phyloP scores from a whole-genome alignment of 2,888 invertebrate species.

The Hedya salicella region DNA sequence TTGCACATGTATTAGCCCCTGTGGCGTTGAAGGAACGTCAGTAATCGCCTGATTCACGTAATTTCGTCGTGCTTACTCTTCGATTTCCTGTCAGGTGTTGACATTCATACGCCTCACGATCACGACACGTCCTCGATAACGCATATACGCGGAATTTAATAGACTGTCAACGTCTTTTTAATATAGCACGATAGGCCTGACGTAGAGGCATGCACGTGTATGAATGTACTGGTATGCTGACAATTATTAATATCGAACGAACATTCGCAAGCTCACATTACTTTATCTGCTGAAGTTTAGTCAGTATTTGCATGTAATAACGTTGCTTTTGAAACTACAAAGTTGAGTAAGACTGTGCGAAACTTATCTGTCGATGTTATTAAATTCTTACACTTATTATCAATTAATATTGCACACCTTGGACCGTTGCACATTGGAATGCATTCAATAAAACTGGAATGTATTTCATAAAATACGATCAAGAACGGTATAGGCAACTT shows the following conservation, averaged over 20 bases:
- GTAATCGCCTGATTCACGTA: no score
- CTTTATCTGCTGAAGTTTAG: background rate
- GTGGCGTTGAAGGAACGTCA: no score
- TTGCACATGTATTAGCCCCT: no score
- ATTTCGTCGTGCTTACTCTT: background rate
- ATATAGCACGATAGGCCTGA: constrained; percentile 14
- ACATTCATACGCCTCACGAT: constrained; percentile 1
- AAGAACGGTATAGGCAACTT: background rate
- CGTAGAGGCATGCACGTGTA: constrained; percentile 27
- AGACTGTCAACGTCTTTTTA: constrained; percentile 17
- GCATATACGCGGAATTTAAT: constrained; percentile 22
- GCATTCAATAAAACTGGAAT: constrained; percentile 2
- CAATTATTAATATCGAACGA: constrained; percentile 28
- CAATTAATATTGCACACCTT: constrained; percentile 21
- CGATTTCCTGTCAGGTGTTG: constrained; percentile 23
- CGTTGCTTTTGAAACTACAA: background rate
- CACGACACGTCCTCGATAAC: constrained; percentile 5
- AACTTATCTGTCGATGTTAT: constrained; percentile 1
- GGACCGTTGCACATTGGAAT: constrained; percentile 17
- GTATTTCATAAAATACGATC: background rate
- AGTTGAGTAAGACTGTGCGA: background rate
- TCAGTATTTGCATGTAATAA: constrained; percentile 1
- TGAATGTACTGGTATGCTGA: constrained; percentile 22
- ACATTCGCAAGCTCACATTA: constrained; percentile 9
- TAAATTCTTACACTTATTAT: constrained; percentile 18